Conservation (phyloP, 2,888 invertebrate species). For the Plagodis dolabraria region DNA sequence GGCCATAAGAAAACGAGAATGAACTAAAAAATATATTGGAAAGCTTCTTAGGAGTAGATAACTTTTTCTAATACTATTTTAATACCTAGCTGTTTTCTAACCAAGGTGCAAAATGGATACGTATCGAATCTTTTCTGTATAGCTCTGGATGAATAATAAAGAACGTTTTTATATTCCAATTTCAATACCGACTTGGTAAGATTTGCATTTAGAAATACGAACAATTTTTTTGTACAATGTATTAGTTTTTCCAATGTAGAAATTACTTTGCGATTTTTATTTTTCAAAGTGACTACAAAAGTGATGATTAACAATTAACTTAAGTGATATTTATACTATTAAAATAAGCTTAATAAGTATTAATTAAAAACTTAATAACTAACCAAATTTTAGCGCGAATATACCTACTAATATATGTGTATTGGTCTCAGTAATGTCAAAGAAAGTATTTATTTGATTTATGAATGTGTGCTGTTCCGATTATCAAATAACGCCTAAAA, state of each 20-base stretch:
- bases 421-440: constrained; percentile 82
- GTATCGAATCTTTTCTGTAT: too few species aligned
- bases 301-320: constrained; percentile 48
- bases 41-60: too few species aligned
- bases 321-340: constrained; percentile 66
- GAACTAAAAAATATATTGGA: too few species aligned
- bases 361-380: constrained; percentile 64
- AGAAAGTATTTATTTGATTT: constrained; percentile 57
- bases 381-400: constrained; percentile 77
- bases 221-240: constrained; percentile 10
- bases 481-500: constrained; percentile 31
- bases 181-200: constrained; percentile 2
- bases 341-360: constrained; percentile 46
- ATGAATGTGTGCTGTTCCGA: constrained; percentile 27
- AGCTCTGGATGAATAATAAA: too few species aligned
- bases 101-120: too few species aligned
- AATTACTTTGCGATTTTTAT: neutral
- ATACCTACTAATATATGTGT: constrained; percentile 48
- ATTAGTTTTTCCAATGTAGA: constrained; percentile 9
- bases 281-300: constrained; percentile 41
- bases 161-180: constrained; percentile 6
- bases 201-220: constrained; percentile 16
- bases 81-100: too few species aligned
- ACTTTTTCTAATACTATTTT: too few species aligned
- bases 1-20: too few species aligned